Evolutionary conservation across 2,797 vertebrate genomes (phyloP).

Genomic region (Mastacembelus armatus): DNA sequence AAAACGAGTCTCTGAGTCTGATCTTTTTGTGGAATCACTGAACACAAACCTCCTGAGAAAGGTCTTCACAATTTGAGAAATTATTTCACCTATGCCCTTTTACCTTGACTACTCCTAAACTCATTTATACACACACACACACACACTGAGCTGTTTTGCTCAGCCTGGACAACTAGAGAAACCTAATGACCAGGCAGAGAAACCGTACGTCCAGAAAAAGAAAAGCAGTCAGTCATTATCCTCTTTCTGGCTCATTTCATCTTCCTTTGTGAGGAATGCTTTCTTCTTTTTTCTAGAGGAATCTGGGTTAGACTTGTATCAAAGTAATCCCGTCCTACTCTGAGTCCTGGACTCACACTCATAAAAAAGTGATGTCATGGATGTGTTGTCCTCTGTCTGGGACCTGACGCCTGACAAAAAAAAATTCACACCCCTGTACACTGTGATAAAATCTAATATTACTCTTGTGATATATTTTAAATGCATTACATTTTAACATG

Average conservation of each 20-base stretch:
- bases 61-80: constrained; percentile 5
- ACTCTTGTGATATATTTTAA: background rate
- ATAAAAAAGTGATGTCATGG: constrained; percentile 43
- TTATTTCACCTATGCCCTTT: constrained; percentile 21
- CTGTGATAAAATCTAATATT: background rate
- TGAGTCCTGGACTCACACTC: constrained; percentile 8
- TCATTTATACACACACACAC: constrained; percentile 12
- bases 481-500: background rate
- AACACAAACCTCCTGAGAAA: constrained; percentile 18
- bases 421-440: background rate
- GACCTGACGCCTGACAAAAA: background rate
- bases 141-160: constrained; percentile 14
- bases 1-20: constrained; percentile 9
- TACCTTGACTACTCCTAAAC: constrained; percentile 1
- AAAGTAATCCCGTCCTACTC: constrained; percentile 22
- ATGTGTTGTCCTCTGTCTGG: background rate
- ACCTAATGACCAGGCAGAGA: constrained; percentile 55
- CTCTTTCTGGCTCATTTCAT: constrained; percentile 40
- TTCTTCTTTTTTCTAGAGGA: constrained; percentile 37
- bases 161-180: constrained; percentile 39
- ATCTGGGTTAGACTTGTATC: constrained; percentile 51
- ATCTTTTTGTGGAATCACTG: too few species aligned
- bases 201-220: constrained; percentile 64
- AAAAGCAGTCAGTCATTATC: constrained; percentile 51
- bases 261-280: constrained; percentile 51